Percentiles rank a stretch among this genome's conserved stretches.
These are phyloP conservation scores for Sebastes trivittatus DNA, from an alignment of 2,797 vertebrate species.

Conservation along the genomic window DNA sequence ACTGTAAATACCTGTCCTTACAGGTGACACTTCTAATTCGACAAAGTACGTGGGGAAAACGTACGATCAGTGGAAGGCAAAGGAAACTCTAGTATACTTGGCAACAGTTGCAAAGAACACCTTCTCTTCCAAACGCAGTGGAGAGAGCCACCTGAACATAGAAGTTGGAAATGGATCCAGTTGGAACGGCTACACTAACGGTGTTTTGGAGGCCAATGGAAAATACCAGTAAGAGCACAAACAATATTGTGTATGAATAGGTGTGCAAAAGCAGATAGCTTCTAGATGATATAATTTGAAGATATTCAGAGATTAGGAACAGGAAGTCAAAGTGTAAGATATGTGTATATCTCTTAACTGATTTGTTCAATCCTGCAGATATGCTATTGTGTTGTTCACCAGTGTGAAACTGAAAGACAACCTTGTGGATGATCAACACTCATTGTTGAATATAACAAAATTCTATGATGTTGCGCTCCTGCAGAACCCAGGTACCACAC, in stretches of 20 bases:
- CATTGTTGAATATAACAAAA: slow-evolving; percentile 31
- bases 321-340: not conserved
- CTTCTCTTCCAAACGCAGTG: not conserved
- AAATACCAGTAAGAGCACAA: slow-evolving; percentile 70
- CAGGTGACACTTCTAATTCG: not conserved
- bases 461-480: not conserved
- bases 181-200: slow-evolving; percentile 62
- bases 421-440: not conserved
- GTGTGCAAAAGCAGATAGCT: not conserved
- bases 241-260: not conserved
- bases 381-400: slow-evolving; percentile 75
- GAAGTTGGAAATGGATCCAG: slow-evolving; percentile 40
- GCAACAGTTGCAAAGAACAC: slow-evolving; percentile 34
- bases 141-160: rapidly evolving
- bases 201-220: slow-evolving; percentile 36
- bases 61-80: slow-evolving; percentile 48
- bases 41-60: slow-evolving; percentile 40
- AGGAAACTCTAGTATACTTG: slow-evolving; percentile 40
- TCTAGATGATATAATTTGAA: not conserved
- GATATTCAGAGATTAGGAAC: not conserved
- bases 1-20: not conserved
- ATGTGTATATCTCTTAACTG: not conserved
- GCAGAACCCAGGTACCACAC: slow-evolving; percentile 63
- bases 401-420: not conserved
- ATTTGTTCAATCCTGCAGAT: slow-evolving; percentile 61